Conservation (phyloP, 2,888 invertebrate genomes). For the Cynaeus angustus region DNA sequence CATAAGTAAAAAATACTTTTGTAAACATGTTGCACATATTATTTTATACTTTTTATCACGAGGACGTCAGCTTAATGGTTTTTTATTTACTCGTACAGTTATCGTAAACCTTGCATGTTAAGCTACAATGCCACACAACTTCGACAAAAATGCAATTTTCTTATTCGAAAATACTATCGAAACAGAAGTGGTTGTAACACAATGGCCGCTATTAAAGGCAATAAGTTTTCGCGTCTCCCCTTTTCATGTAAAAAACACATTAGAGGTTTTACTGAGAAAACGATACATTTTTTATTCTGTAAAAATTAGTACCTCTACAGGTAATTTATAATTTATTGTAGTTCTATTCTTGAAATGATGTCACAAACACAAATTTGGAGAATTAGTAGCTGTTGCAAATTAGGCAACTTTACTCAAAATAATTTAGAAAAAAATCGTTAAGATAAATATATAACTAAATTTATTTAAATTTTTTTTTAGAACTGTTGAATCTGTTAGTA, state of each 20-base stretch:
- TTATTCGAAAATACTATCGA: conserved; percentile 29
- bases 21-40: conserved; percentile 9
- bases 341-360: too few species aligned
- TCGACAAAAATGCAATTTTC: conserved; percentile 43
- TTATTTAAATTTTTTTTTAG: too few species aligned
- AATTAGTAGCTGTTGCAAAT: too few species aligned
- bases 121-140: conserved; percentile 27
- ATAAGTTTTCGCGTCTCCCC: conserved; percentile 26
- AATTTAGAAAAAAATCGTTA: too few species aligned
- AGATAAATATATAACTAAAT: too few species aligned
- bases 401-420: too few species aligned
- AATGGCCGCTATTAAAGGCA: conserved; percentile 33
- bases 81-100: conserved; percentile 1
- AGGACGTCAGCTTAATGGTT: neutral
- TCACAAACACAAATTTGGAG: too few species aligned
- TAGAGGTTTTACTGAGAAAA: conserved; percentile 16
- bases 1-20: conserved; percentile 3
- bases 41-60: neutral
- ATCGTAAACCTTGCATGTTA: conserved; percentile 37
- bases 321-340: too few species aligned
- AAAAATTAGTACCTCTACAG: conserved; percentile 17
- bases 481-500: too few species aligned
- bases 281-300: conserved; percentile 26
- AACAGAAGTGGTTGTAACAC: conserved; percentile 32
- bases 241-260: conserved; percentile 41